A percentile compares a stretch with the other conserved stretches of the same genome.
Evolutionary conservation across 2,797 vertebrate species (phyloP).

Genomic region (Leuciscus waleckii): DNA sequence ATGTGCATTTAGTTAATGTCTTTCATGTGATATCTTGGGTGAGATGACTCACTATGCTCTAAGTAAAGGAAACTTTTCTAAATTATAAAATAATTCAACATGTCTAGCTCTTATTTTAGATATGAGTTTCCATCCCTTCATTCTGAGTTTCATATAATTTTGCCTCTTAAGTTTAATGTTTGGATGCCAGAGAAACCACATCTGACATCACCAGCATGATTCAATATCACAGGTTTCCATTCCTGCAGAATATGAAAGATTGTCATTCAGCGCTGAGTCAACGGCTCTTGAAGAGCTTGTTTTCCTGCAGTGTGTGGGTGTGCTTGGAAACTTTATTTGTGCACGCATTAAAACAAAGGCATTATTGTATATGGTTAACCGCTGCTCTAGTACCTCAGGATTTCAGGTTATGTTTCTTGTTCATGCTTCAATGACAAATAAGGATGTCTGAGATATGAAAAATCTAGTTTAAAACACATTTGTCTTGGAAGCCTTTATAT

Average conservation of each 20-base stretch:
- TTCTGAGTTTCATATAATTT: not conserved
- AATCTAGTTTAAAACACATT: not conserved
- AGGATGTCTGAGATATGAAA: not conserved
- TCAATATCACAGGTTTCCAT: constrained; percentile 27
- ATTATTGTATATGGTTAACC: not conserved
- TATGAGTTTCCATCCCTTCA: not conserved
- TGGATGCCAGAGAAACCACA: not conserved
- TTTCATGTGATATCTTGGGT: not conserved
- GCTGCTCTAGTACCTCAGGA: not conserved
- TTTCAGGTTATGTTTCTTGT: not conserved
- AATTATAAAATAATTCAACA: not conserved
- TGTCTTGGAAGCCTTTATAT: not conserved
- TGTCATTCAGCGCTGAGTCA: not conserved
- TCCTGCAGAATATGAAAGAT: not conserved
- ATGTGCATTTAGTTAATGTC: not conserved
- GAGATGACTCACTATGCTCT: not conserved
- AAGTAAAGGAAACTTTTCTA: too few relatives aligned
- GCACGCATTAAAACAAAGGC: not conserved
- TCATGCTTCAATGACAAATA: not conserved
- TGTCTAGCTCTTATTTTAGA: constrained; percentile 13
- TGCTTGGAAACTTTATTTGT: not conserved
- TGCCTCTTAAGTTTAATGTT: constrained; percentile 27
- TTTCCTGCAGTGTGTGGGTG: not conserved
- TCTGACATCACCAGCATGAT: constrained; percentile 40
- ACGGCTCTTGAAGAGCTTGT: not conserved